A percentile compares a stretch with the other conserved stretches of the same genome.
phyloP scores from a whole-genome alignment of 2,888 invertebrate species.

The Nemapogon koenigi region DNA sequence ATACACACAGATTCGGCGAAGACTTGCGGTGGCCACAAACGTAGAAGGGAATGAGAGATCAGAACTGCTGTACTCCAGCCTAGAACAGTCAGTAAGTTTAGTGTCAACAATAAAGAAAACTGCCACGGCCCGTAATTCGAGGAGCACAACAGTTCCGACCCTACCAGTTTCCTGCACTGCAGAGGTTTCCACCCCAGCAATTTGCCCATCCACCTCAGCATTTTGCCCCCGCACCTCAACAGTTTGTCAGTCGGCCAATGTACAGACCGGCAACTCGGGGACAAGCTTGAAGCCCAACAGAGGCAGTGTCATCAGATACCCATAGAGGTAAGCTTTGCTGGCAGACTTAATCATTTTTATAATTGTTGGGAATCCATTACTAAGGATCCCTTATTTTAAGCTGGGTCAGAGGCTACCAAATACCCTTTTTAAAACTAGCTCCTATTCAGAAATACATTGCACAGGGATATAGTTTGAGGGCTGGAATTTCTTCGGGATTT shows the following conservation, averaged over 20 bases:
- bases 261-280: no score
- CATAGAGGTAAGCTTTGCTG: constrained; percentile 11
- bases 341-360: constrained; percentile 10
- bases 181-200: constrained; percentile 4
- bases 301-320: constrained; percentile 6
- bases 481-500: no score
- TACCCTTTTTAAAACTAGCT: constrained; percentile 11
- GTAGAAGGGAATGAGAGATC: not conserved
- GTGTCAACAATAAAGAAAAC: no score
- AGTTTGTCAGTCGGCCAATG: no score
- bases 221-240: no score
- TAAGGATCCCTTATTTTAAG: constrained; percentile 10
- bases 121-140: no score
- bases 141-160: no score
- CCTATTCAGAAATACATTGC: constrained; percentile 6
- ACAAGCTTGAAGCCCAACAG: no score
- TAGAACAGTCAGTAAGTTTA: no score
- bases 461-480: no score
- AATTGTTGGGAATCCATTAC: constrained; percentile 12
- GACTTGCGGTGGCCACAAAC: not conserved
- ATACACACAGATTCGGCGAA: not conserved
- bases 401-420: constrained; percentile 13
- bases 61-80: no score
- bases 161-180: no score
- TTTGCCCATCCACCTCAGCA: constrained; percentile 12